These are phyloP conservation scores for Cairina moschata DNA, from an alignment of 2,113 vertebrate genomes.

Conservation along the genomic window DNA sequence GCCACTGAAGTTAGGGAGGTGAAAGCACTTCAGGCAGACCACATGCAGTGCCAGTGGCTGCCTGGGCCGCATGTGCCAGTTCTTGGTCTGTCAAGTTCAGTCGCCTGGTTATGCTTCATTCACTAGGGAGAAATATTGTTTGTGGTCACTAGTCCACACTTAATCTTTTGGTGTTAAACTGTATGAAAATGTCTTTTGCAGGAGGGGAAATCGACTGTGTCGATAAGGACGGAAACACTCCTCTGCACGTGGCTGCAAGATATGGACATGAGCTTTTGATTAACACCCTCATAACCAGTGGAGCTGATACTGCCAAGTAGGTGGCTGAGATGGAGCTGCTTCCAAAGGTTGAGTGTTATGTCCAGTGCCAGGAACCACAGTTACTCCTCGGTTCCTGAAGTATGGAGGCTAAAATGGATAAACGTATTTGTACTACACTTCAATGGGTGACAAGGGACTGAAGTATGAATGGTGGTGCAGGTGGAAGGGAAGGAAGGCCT, in stretches of 20 bases:
- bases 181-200: conserved; percentile 71
- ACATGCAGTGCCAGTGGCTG: neutral
- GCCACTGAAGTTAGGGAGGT: neutral
- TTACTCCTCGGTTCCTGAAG: neutral
- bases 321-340: conserved; percentile 36
- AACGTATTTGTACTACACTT: neutral
- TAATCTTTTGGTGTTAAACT: neutral
- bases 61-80: neutral
- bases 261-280: conserved; percentile 96
- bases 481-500: neutral
- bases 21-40: neutral
- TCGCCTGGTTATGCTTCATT: conserved; percentile 61
- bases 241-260: conserved; percentile 94
- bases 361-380: neutral
- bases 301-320: conserved; percentile 92
- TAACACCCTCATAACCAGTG: conserved; percentile 94
- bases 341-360: neutral
- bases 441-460: neutral
- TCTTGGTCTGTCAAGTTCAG: neutral
- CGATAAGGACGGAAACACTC: conserved; percentile 97
- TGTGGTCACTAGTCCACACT: neutral
- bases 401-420: neutral
- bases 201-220: conserved; percentile 94
- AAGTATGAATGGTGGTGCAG: neutral
- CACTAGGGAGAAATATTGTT: rapidly evolving